Evolutionary conservation across 2,888 invertebrate species (phyloP), one percentile per base, ranked within the genome.

Genomic region (Allacma fusca): DNA sequence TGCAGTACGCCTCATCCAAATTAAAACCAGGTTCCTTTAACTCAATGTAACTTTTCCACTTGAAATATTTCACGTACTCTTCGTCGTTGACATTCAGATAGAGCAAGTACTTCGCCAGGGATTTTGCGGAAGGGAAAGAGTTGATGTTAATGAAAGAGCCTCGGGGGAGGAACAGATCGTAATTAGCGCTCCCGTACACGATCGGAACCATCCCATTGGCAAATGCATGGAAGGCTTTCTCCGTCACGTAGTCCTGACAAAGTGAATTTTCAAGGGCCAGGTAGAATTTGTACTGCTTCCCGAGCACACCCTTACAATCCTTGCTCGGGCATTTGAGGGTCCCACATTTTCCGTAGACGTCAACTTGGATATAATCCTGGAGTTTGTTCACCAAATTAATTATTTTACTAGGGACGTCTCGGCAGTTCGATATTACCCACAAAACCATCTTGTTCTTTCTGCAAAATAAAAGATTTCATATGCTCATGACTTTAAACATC

Each of bases 211-310:
- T 67, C 16, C 34, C 34, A 21, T 4, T 28, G 13, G 7, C 1
- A 9, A 12, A 26, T 5, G 67, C 29, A 29, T 29, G 2, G 21
- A 67, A 67, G 34, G 23, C 4, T 34, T 67, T 67, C 34, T 67
- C 67, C 29, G 67, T 67, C n/a, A 67, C 4, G 24, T 67, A 67
- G 34, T 67, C 67, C 28, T 24, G 34, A 67, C 67, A 67, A 2
- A 34, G 29, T 4, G 21, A 12, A 34, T 67, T 67, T 67, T 67
- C 67, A 1, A 67, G 19, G n/a, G 29, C 34, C 21, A 67, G 21
- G 23, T 67, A 67, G 28, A 67, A 67, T 67, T 67, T 67, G 67
- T 67, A 29, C 4, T 7, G 5, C 29, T 34, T 67, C n/a, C 67
- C 67, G 1, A 67, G 1, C 7, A 7, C 16, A 9, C 28, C 5